Base-by-base conservation (phyloP, 37 sponge, comb jelly and placozoan species). In the Amphimedon queenslandica region DNA sequence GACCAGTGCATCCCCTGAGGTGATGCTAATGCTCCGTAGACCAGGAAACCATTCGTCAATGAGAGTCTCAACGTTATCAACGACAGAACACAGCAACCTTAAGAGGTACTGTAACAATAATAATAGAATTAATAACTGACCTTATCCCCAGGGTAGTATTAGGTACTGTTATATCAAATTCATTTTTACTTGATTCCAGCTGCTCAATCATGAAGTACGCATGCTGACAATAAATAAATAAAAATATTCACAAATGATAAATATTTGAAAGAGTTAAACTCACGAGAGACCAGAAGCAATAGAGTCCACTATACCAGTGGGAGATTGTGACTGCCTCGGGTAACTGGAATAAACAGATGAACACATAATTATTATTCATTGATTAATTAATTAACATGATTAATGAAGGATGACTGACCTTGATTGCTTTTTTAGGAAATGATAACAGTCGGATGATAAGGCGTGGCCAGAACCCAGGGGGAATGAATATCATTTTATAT, bases 381-480 rank as follows among this genome's bases (percentile, higher is more conserved):
- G n/a, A n/a, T n/a, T n/a, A n/a, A n/a, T n/a, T n/a, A n/a, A n/a
- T n/a, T n/a, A n/a, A n/a, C n/a, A 5, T n/a, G n/a, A n/a, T n/a
- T n/a, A n/a, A n/a, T n/a, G n/a, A n/a, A 55, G 2, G 2, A 1
- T 25, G n/a, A n/a, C n/a, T 36, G 10, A 66, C 77, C 55, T 64
- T 42, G 55, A 25, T 24, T 1, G 58, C 57, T 23, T 28, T n/a
- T 18, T 18, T 20, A 13, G 92, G 76, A 55, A 92, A 84, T 21
- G 73, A 55, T 4, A 84, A 60, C 70, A 92, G 66, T 4, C 93
- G 53, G 16, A 87, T 81, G 42, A 83, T 73, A 31, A 92, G 77
- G 20, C 93, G 70, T 11, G 93, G 82, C 85, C 84, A 87, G 56
- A 92, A 92, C 27, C 93, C 93, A 56, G 85, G 93, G 39, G 93